These are phyloP conservation scores for Cataglyphis rosenhaueri DNA, from an alignment of 2,888 invertebrate species.

Conservation along the genomic window DNA sequence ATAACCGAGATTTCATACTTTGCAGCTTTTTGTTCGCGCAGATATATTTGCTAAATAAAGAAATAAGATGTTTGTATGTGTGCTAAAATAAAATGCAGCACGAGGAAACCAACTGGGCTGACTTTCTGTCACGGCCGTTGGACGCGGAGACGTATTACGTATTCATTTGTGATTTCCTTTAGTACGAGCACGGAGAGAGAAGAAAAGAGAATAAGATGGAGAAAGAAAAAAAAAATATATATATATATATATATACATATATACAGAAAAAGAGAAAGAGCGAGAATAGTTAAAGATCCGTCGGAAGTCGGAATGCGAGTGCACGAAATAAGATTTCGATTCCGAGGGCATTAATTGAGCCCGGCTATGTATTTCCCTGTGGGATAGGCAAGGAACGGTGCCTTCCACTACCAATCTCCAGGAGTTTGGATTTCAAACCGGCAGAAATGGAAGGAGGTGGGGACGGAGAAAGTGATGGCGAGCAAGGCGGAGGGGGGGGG, in stretches of 20 bases:
- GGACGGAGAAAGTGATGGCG: conserved; percentile 50
- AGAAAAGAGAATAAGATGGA: conserved; percentile 18
- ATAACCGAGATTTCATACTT: neutral
- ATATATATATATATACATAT: neutral
- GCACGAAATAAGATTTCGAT: conserved; percentile 83
- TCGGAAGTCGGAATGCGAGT: conserved; percentile 67
- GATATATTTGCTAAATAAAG: neutral
- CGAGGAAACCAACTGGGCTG: conserved; percentile 59
- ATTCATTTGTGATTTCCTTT: conserved; percentile 83
- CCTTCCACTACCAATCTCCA: conserved; percentile 73
- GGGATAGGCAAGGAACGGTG: conserved; percentile 76
- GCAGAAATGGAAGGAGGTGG: conserved; percentile 58
- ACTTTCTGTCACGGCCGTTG: conserved; percentile 38
- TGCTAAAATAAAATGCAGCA: conserved; percentile 38
- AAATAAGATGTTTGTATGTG: neutral
- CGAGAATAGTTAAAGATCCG: conserved; percentile 41
- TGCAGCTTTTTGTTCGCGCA: neutral
- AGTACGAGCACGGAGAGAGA: conserved; percentile 46
- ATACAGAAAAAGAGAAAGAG: neutral
- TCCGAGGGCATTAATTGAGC: conserved; percentile 82
- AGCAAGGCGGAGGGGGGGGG: conserved; percentile 12
- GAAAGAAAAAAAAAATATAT: neutral
- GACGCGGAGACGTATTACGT: conserved; percentile 76
- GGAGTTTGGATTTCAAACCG: conserved; percentile 72
- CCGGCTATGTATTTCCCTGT: conserved; percentile 81